Evolutionary conservation across 1,140 invertebrate species (phyloP).

Genomic region (Drosophila saltans): DNA sequence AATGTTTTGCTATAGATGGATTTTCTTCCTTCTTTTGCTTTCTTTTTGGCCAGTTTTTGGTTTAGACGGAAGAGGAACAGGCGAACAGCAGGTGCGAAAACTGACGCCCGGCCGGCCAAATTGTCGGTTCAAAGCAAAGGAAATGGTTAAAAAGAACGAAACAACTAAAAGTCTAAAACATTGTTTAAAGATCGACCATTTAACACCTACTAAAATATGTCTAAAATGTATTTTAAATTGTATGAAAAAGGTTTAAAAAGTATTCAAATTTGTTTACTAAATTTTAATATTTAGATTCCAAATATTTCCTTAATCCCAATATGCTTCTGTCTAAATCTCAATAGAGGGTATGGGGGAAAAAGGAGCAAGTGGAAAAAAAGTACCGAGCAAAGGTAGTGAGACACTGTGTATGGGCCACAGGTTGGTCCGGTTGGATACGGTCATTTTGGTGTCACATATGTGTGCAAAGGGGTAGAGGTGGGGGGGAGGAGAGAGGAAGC

Average conservation of each 20-base stretch:
- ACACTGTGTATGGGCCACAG: constrained; percentile 61
- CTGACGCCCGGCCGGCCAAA: constrained; percentile 64
- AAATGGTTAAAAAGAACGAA: constrained; percentile 21
- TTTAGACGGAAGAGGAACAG: constrained; percentile 65
- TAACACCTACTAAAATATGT: not conserved
- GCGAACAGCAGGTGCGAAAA: constrained; percentile 70
- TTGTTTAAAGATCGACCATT: not conserved
- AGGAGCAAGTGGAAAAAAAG: constrained; percentile 37
- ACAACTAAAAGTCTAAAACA: not conserved
- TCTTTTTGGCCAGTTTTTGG: constrained; percentile 46
- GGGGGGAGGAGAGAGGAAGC: constrained; percentile 21
- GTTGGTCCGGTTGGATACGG: constrained; percentile 46
- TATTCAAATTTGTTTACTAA: too few relatives aligned
- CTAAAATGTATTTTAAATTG: too few relatives aligned
- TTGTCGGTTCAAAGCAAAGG: constrained; percentile 59
- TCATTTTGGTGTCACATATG: constrained; percentile 33
- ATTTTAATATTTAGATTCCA: too few relatives aligned
- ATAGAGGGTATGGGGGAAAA: not conserved
- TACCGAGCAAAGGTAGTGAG: constrained; percentile 62
- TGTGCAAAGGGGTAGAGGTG: not conserved
- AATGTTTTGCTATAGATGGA: constrained; percentile 11
- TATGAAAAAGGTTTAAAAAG: too few relatives aligned
- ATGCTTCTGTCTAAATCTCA: not conserved
- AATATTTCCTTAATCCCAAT: too few relatives aligned
- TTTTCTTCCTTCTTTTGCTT: not conserved